Evolutionary conservation across 2,888 invertebrate genomes (phyloP), one percentile per base, ranked within the genome.

Genomic region (Epistrophella euchroma): DNA sequence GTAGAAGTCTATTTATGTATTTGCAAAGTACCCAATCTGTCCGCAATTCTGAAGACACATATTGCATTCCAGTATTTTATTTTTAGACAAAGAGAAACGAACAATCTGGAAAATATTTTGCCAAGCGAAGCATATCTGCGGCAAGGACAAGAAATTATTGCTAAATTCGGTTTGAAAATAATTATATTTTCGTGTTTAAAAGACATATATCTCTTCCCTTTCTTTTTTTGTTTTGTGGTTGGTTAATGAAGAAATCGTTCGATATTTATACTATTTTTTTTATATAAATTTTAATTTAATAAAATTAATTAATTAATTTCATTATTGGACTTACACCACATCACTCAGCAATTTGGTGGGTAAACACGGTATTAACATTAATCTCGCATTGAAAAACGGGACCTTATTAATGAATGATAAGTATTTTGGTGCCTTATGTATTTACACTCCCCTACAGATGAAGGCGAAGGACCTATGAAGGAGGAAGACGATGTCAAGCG

Each of bases 71-170:
- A 58, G 32, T 0, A 35, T 1, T 58, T 58, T 35, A 58, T 58
- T 58, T 58, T 58, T 52, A 52, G 25, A 28, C 52, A 15, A 9
- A 58, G 58, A 37, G 19, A 13, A 13, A 58, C 13, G 19, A 58
- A 58, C 4, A 58, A 58, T 58, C 35, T 37, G 58, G 35, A 58
- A 35, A 37, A 19, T 17, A 13, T 32, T 32, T 32, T 56, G n/a
- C 32, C 17, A 32, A 56, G 32, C 10, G 55, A 25, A 2, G 4
- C 6, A 28, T 17, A 17, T 56, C 5, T 4, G 17, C 17, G 28
- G 32, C 17, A 58, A 35, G 35, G 58, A 58, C 19, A 58, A 37
- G 35, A 17, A 17, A 11, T 32, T n/a, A n/a, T 56, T 56, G 32
- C 11, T 35, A 7, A 52, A 13, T 22, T 50, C 13, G 22, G 19